Evolutionary conservation across 35 echinoderm and acorn worm genomes (phyloP).

Genomic region (Apostichopus californicus): DNA sequence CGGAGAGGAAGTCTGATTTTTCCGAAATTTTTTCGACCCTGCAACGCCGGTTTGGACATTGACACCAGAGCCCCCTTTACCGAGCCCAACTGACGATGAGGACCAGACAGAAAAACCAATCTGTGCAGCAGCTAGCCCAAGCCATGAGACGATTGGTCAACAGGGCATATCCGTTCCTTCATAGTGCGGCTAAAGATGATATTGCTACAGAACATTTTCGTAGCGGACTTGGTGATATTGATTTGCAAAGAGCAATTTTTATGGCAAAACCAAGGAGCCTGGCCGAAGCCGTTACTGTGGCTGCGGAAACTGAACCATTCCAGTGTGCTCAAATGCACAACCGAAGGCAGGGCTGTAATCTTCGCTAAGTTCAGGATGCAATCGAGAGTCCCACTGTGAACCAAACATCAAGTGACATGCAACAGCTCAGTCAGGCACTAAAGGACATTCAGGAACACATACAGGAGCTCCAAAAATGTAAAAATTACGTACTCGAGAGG

Average conservation of each 20-base stretch:
- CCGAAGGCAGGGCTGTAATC: background rate
- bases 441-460: background rate
- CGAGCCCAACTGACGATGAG: background rate
- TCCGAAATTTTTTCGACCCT: background rate
- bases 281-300: constrained; percentile 1
- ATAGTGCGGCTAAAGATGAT: background rate
- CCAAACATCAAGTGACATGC: background rate
- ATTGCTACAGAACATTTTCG: constrained; percentile 8
- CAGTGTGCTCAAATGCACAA: background rate
- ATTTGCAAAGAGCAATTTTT: constrained; percentile 5
- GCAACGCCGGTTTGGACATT: background rate
- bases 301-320: constrained; percentile 2
- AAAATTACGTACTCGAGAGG: background rate
- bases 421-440: background rate
- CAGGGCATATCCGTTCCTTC: background rate
- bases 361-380: background rate
- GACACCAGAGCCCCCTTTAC: background rate
- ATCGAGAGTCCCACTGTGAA: background rate
- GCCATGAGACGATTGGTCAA: constrained; percentile 10
- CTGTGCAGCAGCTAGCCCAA: constrained; percentile 8
- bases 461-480: background rate
- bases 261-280: constrained; percentile 9
- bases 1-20: background rate
- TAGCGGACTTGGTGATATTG: background rate
- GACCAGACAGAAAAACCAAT: background rate